These are phyloP conservation scores for Raja brachyura DNA, from an alignment of 2,113 vertebrate species.

Conservation along the genomic window DNA sequence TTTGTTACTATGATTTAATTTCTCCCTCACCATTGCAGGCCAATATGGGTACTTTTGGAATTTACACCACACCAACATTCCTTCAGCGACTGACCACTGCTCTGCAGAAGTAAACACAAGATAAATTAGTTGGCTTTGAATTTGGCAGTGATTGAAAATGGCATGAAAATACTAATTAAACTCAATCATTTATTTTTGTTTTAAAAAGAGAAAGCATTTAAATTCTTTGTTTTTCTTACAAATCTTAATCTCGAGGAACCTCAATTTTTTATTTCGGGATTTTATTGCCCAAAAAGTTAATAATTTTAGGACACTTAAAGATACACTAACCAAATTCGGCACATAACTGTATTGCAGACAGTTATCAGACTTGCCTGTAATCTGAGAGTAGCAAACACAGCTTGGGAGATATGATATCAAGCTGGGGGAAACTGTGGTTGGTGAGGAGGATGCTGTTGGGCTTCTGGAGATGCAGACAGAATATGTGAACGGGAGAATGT, in stretches of 20 bases:
- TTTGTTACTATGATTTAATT: neutral
- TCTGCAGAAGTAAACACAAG: constrained; percentile 44
- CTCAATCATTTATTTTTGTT: neutral
- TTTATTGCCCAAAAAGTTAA: neutral
- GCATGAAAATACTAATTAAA: neutral
- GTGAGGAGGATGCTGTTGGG: no score
- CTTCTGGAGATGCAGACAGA: no score
- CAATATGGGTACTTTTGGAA: constrained; percentile 59
- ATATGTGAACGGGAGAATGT: no score
- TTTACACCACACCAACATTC: constrained; percentile 67
- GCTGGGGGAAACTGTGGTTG: no score
- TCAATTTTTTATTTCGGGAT: no score
- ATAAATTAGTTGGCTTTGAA: neutral
- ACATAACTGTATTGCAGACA: neutral
- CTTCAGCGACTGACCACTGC: constrained; percentile 51
- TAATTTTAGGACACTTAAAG: neutral
- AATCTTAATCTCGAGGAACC: neutral
- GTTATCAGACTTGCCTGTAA: neutral
- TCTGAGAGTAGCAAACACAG: neutral
- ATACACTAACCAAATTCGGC: neutral
- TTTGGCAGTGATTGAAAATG: neutral
- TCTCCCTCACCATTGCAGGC: constrained; percentile 63
- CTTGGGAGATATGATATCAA: no score
- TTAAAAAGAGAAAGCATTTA: neutral
- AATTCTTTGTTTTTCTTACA: neutral